phyloP scores from a whole-genome alignment of 2,888 invertebrate species.

The Hemithea aestivaria region DNA sequence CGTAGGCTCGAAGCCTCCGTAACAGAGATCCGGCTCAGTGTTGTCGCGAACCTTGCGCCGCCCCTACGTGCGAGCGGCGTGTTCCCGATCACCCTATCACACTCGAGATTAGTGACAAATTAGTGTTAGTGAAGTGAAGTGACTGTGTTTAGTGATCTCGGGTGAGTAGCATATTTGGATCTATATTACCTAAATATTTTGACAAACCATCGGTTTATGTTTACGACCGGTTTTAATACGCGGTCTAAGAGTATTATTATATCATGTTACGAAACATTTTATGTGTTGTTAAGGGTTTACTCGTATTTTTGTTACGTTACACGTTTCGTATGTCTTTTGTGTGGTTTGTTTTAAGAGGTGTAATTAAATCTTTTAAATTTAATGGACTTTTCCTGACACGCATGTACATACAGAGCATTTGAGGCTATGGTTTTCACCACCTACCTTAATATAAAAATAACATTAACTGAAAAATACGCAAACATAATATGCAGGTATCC shows the following conservation, averaged over 20 bases:
- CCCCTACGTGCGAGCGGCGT: conserved; percentile 32
- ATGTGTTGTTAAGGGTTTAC: conserved; percentile 22
- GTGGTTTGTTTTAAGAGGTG: conserved; percentile 2
- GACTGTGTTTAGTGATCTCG: conserved; percentile 31
- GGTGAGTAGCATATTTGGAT: no score
- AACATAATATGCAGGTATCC: no score
- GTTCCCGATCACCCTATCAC: background rate
- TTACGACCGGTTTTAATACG: conserved; percentile 26
- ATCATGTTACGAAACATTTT: conserved; percentile 27
- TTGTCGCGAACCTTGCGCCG: conserved; percentile 37
- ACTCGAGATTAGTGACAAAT: conserved; percentile 28
- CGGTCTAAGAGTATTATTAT: conserved; percentile 25
- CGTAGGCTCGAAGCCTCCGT: conserved; percentile 47
- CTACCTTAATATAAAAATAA: no score
- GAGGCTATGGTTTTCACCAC: no score
- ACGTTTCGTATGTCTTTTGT: conserved; percentile 11
- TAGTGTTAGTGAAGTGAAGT: conserved; percentile 36
- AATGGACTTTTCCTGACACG: background rate
- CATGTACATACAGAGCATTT: no score
- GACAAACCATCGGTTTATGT: conserved; percentile 24
- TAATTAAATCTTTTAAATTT: no score
- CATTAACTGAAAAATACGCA: no score
- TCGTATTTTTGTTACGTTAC: conserved; percentile 18
- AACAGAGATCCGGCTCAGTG: conserved; percentile 52
- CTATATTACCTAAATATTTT: conserved; percentile 21